Percentiles rank a stretch among this genome's conserved stretches.
Conservation (phyloP, 2,888 invertebrate genomes). For the Unio pictorum region DNA sequence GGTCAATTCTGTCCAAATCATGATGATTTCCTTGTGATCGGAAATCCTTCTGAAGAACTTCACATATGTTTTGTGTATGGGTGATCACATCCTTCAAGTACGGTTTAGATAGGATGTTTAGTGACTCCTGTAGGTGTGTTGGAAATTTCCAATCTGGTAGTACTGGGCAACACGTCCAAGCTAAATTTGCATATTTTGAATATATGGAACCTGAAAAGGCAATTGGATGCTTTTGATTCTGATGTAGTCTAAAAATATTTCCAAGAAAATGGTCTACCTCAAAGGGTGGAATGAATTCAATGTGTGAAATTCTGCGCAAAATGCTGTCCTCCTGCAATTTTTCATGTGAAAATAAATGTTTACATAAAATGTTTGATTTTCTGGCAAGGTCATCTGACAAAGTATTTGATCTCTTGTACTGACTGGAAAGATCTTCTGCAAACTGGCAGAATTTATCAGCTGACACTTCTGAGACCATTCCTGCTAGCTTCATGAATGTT, state of each 20-base stretch:
- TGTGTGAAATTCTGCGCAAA: not conserved
- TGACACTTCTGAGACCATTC: constrained; percentile 8
- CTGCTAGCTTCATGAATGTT: constrained; percentile 9
- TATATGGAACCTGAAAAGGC: constrained; percentile 2
- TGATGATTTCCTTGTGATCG: not conserved
- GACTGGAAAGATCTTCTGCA: constrained; percentile 1
- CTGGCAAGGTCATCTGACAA: constrained; percentile 1
- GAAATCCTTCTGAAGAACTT: constrained; percentile 4
- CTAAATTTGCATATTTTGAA: not conserved
- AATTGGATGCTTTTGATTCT: not conserved
- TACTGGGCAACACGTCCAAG: constrained; percentile 2
- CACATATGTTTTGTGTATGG: constrained; percentile 14
- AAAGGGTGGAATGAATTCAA: constrained; percentile 12
- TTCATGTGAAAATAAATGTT: constrained; percentile 2
- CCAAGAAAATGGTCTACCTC: not conserved
- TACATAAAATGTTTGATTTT: constrained; percentile 7
- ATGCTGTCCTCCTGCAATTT: not conserved
- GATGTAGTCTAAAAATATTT: constrained; percentile 2
- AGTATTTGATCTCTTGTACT: not conserved
- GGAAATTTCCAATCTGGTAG: constrained; percentile 1
- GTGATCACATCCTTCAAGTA: constrained; percentile 3
- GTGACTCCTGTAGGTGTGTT: not conserved
- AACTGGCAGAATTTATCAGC: constrained; percentile 7
- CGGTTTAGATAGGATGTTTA: constrained; percentile 6
- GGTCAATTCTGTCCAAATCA: not conserved